Evolutionary conservation across 1,140 invertebrate species (phyloP).

Genomic region (Drosophila ironensis): DNA sequence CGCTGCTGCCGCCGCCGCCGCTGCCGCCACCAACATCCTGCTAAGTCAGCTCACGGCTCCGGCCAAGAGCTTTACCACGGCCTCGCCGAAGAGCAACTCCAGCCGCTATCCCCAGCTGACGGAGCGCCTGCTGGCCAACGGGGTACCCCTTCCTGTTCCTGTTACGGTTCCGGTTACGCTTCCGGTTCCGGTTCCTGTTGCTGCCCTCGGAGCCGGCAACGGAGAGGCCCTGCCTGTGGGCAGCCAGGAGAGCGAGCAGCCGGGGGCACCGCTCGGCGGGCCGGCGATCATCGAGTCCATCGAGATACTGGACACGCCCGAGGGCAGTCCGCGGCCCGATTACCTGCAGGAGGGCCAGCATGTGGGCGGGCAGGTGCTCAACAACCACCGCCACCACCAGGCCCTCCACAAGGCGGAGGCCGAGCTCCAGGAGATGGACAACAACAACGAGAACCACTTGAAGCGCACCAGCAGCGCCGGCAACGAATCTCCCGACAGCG

Average conservation of each 20-base stretch:
- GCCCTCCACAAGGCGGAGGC: slow-evolving; percentile 22
- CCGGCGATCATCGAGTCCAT: slow-evolving; percentile 68
- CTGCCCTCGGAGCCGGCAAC: slow-evolving; percentile 5
- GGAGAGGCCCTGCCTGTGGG: not conserved
- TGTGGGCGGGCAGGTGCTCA: slow-evolving; percentile 15
- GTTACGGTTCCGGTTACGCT: too few species aligned
- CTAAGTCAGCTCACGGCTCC: slow-evolving; percentile 64
- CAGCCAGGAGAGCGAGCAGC: not conserved
- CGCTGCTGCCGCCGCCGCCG: not conserved
- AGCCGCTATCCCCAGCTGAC: slow-evolving; percentile 73
- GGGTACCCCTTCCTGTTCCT: too few species aligned
- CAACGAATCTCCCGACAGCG: slow-evolving; percentile 58
- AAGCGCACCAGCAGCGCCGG: slow-evolving; percentile 47
- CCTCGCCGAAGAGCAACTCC: slow-evolving; percentile 18
- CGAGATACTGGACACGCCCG: slow-evolving; percentile 76
- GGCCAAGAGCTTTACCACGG: slow-evolving; percentile 55
- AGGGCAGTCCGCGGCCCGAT: slow-evolving; percentile 68
- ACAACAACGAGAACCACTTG: slow-evolving; percentile 65
- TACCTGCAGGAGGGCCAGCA: slow-evolving; percentile 32
- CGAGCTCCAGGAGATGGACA: slow-evolving; percentile 28
- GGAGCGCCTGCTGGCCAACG: slow-evolving; percentile 71
- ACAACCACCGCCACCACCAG: slow-evolving; percentile 47
- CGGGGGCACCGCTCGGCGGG: not conserved
- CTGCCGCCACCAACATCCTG: slow-evolving; percentile 53
- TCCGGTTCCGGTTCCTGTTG: too few species aligned